Base-by-base conservation (phyloP, 2,888 invertebrate genomes). In the Eupithecia tripunctaria region DNA sequence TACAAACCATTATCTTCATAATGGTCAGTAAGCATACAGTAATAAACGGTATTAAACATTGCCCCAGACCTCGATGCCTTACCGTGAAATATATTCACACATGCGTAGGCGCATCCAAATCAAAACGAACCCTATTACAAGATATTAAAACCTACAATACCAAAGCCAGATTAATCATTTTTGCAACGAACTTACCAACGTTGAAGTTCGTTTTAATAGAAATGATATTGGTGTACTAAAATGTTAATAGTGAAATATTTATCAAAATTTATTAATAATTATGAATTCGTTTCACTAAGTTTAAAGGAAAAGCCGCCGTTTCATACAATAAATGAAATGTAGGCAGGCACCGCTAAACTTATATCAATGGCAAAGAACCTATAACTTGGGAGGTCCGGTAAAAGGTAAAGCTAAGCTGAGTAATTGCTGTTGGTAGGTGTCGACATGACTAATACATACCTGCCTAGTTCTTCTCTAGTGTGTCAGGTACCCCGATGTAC, bases 61-160 rank as follows among this genome's bases (percentile, higher is more conserved):
- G 82, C 79, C 80, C 80, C 81, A 84, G 82, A 81, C 82, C 82
- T 78, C 82, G 78, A 85, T 85, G 79, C 79, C 77, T 80, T 70
- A 83, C 78, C 85, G 85, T 85, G 85, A 85, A 85, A 85, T 85
- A 80, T 85, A 85, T 85, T 81, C 85, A 84, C 79, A 79, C 73
- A 71, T 78, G 79, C 78, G 79, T 79, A 76, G 73, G 68, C 76
- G 73, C 73, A 43, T 65, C 7, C 64, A 72, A 47, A 21, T 5
- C 18, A 66, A 60, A 70, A 41, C 56, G 38, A 70, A 72, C 72
- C 67, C 38, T 75, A 68, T 70, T 60, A 63, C 14, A 69, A 25
- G 43, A 63, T 10, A 66, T 14, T n/a, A 68, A 68, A 65, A 62
- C 32, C 21, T 21, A 32, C 14, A 7, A 67, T 21, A 60, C 21